Conservation (phyloP, 2,888 invertebrate genomes). For the Calliscelio sp. region DNA sequence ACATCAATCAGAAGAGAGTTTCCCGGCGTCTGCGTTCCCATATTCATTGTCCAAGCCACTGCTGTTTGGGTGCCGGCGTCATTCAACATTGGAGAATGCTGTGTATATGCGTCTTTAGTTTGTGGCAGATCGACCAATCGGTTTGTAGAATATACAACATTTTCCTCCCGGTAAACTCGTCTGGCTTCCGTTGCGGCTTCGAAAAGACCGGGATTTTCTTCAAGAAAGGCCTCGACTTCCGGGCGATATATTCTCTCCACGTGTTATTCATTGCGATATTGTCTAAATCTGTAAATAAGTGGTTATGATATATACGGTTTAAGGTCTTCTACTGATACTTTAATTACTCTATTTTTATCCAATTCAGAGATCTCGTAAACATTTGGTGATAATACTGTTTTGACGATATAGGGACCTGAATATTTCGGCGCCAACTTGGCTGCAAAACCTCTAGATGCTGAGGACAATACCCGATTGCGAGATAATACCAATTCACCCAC, state of each 20-base stretch:
- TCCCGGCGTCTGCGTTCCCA: background rate
- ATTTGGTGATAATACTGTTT: too few species aligned
- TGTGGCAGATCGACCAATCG: background rate
- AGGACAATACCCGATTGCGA: conserved; percentile 9
- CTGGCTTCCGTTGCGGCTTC: background rate
- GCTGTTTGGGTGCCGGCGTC: background rate
- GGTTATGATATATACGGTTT: background rate
- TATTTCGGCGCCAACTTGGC: background rate
- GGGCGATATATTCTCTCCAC: background rate
- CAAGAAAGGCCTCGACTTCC: background rate
- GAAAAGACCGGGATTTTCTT: background rate
- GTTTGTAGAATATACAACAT: background rate
- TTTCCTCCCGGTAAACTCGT: background rate
- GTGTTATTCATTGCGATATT: background rate
- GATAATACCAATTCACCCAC: conserved; percentile 7
- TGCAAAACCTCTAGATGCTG: background rate
- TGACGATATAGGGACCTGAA: background rate
- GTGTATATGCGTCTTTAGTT: background rate
- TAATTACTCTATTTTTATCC: background rate
- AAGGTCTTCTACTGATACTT: conserved; percentile 1
- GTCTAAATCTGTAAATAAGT: background rate
- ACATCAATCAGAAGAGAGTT: too few species aligned
- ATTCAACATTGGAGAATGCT: background rate
- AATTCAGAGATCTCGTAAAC: too few species aligned
- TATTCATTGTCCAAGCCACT: background rate